These are phyloP conservation scores for Digitonthophagus gazella DNA, from an alignment of 2,888 invertebrate genomes.

Conservation along the genomic window DNA sequence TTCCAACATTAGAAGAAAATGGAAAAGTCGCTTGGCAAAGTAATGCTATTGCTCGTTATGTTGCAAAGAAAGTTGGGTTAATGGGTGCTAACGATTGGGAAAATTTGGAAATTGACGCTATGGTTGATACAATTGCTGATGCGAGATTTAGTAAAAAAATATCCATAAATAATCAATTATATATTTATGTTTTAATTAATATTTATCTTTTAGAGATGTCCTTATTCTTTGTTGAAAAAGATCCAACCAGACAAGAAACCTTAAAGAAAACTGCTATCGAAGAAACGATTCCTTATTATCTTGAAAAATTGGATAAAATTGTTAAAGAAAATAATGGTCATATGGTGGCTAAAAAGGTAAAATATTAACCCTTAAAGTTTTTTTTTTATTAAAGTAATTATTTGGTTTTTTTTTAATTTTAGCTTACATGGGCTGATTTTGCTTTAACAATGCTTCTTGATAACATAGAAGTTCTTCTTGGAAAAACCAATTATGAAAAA, in stretches of 20 bases:
- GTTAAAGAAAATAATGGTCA: constrained; percentile 60
- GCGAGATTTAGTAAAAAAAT: constrained; percentile 54
- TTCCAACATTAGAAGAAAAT: constrained; percentile 63
- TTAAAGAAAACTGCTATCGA: constrained; percentile 52
- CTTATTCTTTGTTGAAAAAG: constrained; percentile 30
- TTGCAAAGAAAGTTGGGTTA: constrained; percentile 61
- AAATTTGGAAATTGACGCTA: constrained; percentile 61
- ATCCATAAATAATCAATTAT: constrained; percentile 36
- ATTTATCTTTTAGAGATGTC: neutral
- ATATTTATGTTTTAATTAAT: neutral
- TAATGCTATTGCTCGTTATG: constrained; percentile 59
- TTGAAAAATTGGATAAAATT: constrained; percentile 58
- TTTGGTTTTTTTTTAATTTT: constrained; percentile 3
- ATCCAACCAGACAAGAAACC: constrained; percentile 53
- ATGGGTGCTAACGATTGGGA: constrained; percentile 60
- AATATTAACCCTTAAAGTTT: neutral
- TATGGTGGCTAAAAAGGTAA: constrained; percentile 51
- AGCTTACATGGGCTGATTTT: constrained; percentile 16
- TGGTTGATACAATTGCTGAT: constrained; percentile 61
- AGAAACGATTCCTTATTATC: constrained; percentile 57
- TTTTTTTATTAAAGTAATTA: neutral
- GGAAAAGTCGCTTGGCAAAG: constrained; percentile 63
- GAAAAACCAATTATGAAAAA: neutral
- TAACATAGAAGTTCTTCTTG: neutral
- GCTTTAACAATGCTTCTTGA: neutral